These are phyloP conservation scores for Ophonus ardosiacus DNA, from an alignment of 2,888 invertebrate species.

Conservation along the genomic window DNA sequence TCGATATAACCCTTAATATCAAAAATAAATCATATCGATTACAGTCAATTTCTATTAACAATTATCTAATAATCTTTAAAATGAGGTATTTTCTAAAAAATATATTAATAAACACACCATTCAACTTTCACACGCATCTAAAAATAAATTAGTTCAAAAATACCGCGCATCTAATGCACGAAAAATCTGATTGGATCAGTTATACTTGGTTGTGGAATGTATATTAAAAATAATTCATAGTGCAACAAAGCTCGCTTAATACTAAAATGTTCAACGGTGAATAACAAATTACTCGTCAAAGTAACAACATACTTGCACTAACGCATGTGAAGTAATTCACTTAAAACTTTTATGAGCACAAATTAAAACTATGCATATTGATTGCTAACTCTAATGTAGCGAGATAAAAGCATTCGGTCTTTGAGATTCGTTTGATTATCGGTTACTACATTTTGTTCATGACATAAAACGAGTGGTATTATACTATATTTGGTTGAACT, in stretches of 20 bases:
- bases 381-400: constrained; percentile 5
- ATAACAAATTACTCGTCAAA: constrained; percentile 36
- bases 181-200: constrained; percentile 59
- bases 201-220: constrained; percentile 56
- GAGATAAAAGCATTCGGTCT: constrained; percentile 18
- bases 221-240: constrained; percentile 58
- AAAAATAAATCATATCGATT: constrained; percentile 59
- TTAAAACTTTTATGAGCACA: not conserved
- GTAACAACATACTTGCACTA: constrained; percentile 23
- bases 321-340: not conserved
- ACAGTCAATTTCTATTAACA: constrained; percentile 56
- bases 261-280: constrained; percentile 57
- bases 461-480: no score
- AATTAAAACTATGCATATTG: constrained; percentile 12
- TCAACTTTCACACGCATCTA: constrained; percentile 45
- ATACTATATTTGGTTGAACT: no score
- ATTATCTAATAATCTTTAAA: constrained; percentile 51
- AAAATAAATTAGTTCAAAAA: constrained; percentile 51
- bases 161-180: constrained; percentile 59
- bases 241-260: constrained; percentile 61
- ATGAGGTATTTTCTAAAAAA: constrained; percentile 61
- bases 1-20: constrained; percentile 58
- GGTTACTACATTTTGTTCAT: not conserved
- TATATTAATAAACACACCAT: constrained; percentile 57
- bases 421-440: constrained; percentile 23